phyloP scores from a whole-genome alignment of 2,888 invertebrate genomes.

The Cryptophagus acutangulus region DNA sequence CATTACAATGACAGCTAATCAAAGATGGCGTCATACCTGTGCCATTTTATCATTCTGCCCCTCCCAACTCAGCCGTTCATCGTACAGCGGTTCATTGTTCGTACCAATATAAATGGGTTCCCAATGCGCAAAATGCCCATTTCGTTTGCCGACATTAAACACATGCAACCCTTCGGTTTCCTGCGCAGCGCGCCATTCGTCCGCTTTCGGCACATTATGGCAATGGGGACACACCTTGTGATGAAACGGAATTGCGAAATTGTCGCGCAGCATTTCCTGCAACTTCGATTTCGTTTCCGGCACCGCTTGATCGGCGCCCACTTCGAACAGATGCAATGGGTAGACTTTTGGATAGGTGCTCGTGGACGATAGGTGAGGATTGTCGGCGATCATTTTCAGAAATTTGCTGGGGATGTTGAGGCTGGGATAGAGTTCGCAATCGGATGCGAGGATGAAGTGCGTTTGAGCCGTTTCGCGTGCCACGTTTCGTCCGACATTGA shows the following conservation, averaged over 20 bases:
- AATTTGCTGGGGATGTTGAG: conserved; percentile 75
- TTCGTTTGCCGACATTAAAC: conserved; percentile 79
- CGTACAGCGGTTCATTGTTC: conserved; percentile 81
- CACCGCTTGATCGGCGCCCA: conserved; percentile 62
- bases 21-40: conserved; percentile 66
- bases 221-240: conserved; percentile 85
- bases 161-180: conserved; percentile 70
- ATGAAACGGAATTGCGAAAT: conserved; percentile 86
- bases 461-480: conserved; percentile 79
- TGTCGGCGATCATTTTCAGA: conserved; percentile 76
- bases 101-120: conserved; percentile 93
- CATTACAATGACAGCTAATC: too few relatives aligned
- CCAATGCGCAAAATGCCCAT: conserved; percentile 77
- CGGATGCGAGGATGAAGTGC: conserved; percentile 77
- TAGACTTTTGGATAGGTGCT: conserved; percentile 66
- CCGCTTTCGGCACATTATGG: conserved; percentile 80
- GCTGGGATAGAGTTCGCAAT: conserved; percentile 88
- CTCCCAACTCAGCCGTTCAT: conserved; percentile 90
- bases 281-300: conserved; percentile 69
- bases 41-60: conserved; percentile 95
- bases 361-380: conserved; percentile 56
- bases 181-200: conserved; percentile 74
- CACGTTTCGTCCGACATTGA: conserved; percentile 86
- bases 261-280: conserved; percentile 64
- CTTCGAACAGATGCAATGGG: conserved; percentile 85